A percentile compares a stretch with the other conserved stretches of the same genome.
Conservation (phyloP, 2,113 vertebrate species). For the Sturnus vulgaris region DNA sequence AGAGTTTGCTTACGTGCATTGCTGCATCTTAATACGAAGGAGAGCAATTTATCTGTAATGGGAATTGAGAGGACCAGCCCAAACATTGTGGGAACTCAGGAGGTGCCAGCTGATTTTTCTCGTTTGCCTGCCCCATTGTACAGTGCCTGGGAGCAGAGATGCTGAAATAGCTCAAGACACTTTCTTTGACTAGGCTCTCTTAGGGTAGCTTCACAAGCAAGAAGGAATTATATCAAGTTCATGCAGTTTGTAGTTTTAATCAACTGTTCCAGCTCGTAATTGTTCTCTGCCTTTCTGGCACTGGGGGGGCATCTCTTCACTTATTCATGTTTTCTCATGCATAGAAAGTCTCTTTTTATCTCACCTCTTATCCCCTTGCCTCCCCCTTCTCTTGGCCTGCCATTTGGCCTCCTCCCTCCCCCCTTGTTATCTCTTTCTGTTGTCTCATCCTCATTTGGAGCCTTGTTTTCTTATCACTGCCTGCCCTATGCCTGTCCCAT, state of each 20-base stretch:
- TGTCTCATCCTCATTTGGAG: conserved; percentile 15
- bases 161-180: background rate
- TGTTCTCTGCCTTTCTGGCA: background rate
- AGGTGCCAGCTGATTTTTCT: background rate
- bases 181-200: background rate
- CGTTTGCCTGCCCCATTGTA: background rate
- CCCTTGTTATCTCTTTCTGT: background rate
- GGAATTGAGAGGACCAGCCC: background rate
- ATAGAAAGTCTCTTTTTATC: conserved; percentile 19
- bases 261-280: background rate
- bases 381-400: background rate
- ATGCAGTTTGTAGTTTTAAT: background rate
- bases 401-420: conserved; percentile 40
- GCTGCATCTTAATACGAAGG: background rate
- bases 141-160: background rate
- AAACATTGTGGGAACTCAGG: background rate
- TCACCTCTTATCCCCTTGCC: background rate
- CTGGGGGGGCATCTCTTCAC: background rate
- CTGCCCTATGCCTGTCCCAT: background rate
- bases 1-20: background rate
- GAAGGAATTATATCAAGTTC: background rate
- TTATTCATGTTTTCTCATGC: conserved; percentile 36
- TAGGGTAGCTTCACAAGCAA: background rate
- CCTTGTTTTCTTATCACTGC: conserved; percentile 36
- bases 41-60: background rate